phyloP scores from a whole-genome alignment of 1,140 invertebrate species.

The Wiebesia pumilae region DNA sequence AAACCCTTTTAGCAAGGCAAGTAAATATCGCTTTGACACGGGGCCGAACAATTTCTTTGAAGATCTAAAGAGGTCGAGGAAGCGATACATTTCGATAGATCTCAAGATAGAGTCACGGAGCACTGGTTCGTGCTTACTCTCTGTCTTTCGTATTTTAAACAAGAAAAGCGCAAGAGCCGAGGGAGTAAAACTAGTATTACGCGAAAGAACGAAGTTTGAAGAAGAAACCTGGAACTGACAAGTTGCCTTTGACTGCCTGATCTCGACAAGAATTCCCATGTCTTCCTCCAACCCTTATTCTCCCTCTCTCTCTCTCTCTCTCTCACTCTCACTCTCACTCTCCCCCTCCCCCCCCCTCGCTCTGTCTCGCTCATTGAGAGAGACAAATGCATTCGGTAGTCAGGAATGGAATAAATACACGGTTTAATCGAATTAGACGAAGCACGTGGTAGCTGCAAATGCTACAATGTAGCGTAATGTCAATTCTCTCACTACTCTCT shows the following conservation, averaged over 20 bases:
- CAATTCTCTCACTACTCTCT: too few species aligned
- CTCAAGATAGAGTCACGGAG: constrained; percentile 4
- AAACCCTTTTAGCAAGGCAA: constrained; percentile 29
- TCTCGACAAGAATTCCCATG: constrained; percentile 36
- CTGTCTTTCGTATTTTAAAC: background rate
- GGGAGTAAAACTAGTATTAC: constrained; percentile 19
- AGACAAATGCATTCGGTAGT: constrained; percentile 15
- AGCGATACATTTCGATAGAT: constrained; percentile 45
- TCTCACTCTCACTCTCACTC: too few species aligned
- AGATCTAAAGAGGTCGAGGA: constrained; percentile 30
- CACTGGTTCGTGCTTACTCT: background rate
- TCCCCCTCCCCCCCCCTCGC: too few species aligned
- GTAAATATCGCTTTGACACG: constrained; percentile 30
- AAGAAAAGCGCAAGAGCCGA: background rate
- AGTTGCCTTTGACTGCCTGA: constrained; percentile 54
- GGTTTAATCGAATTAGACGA: constrained; percentile 43
- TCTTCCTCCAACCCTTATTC: background rate
- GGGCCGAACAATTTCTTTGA: constrained; percentile 43
- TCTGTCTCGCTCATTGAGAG: too few species aligned
- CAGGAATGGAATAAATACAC: constrained; percentile 41
- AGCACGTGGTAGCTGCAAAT: constrained; percentile 22
- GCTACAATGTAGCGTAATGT: too few species aligned
- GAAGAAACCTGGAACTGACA: constrained; percentile 54
- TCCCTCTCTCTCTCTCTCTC: background rate
- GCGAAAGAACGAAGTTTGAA: constrained; percentile 52